These are phyloP conservation scores for Eurypyga helias DNA, from an alignment of 2,113 vertebrate species.

Conservation along the genomic window DNA sequence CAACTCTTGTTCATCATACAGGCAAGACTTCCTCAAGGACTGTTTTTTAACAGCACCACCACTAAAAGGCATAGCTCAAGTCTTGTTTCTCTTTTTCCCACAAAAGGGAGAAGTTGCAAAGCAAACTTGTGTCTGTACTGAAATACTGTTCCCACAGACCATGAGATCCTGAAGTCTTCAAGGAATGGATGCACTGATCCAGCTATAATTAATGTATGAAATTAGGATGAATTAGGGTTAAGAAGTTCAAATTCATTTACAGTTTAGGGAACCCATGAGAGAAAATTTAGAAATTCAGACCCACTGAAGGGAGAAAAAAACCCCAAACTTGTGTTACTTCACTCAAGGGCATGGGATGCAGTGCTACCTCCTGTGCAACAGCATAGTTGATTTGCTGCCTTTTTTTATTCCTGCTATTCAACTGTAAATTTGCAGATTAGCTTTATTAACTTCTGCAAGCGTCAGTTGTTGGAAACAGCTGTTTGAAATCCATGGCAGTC, in stretches of 20 bases:
- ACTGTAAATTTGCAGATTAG: not conserved
- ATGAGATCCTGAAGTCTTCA: not conserved
- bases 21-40: not conserved
- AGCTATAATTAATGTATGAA: not conserved
- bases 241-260: conserved; percentile 17
- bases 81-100: not conserved
- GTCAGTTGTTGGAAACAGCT: not conserved
- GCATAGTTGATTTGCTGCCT: not conserved
- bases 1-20: not conserved
- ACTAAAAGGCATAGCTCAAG: not conserved
- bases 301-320: not conserved
- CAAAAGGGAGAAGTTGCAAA: not conserved
- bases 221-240: not conserved
- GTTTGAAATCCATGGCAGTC: not conserved
- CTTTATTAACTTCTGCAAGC: not conserved
- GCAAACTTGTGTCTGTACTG: not conserved
- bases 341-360: not conserved
- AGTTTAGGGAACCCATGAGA: not conserved
- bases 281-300: not conserved
- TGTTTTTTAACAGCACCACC: not conserved
- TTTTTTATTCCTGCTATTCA: not conserved
- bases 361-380: not conserved
- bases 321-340: not conserved
- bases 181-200: not conserved
- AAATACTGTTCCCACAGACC: not conserved